These are phyloP conservation scores for Porites cylindrica DNA, from an alignment of 92 coral and sea anemone species.

Conservation along the genomic window DNA sequence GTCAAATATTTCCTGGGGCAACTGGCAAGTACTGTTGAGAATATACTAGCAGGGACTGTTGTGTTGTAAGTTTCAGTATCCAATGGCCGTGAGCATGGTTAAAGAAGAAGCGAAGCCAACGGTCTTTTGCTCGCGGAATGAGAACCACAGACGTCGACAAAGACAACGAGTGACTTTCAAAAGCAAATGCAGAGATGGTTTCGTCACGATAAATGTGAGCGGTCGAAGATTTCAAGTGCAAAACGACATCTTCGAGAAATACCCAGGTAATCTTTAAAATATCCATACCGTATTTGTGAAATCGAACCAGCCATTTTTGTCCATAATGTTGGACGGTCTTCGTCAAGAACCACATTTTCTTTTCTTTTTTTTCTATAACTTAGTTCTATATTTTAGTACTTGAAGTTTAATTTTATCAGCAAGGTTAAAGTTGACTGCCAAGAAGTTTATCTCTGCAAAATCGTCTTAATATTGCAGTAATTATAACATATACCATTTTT, in stretches of 20 bases:
- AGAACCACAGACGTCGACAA: not conserved
- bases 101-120: not conserved
- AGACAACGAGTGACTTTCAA: constrained; percentile 30
- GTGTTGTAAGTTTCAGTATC: constrained; percentile 8
- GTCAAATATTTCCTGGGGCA: not conserved
- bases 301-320: not conserved
- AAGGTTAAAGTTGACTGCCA: too few relatives aligned
- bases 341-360: not conserved
- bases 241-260: constrained; percentile 74
- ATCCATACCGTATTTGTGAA: too few relatives aligned
- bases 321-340: not conserved
- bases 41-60: not conserved
- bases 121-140: constrained; percentile 1
- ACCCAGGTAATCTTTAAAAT: constrained; percentile 77
- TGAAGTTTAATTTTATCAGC: too few relatives aligned
- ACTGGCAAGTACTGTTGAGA: not conserved
- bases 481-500: not conserved
- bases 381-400: too few relatives aligned
- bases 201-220: constrained; percentile 89
- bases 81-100: constrained; percentile 21
- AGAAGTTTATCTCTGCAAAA: too few relatives aligned
- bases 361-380: not conserved
- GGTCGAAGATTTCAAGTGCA: constrained; percentile 87
- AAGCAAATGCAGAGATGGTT: constrained; percentile 21
- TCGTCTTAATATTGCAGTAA: too few relatives aligned